phyloP scores from a whole-genome alignment of 2,113 vertebrate species.

The Struthidea cinerea region DNA sequence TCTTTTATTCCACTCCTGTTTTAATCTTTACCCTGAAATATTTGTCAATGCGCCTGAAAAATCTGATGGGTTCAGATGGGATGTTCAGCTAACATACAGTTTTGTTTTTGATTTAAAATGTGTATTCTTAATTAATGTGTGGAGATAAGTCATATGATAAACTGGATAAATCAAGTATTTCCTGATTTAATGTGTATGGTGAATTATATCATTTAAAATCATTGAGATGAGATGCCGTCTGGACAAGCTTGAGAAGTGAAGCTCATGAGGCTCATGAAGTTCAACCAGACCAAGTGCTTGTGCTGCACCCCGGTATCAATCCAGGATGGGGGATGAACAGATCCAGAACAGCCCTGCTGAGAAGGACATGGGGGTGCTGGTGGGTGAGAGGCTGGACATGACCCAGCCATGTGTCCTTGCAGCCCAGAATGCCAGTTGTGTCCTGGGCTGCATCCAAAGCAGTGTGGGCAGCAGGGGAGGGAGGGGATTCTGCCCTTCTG shows the following conservation, averaged over 20 bases:
- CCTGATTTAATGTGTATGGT: background rate
- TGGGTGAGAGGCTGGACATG: background rate
- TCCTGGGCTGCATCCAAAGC: background rate
- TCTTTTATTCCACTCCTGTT: background rate
- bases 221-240: background rate
- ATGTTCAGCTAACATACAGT: background rate
- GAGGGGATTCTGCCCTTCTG: background rate
- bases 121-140: background rate
- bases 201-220: background rate
- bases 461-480: rapidly evolving
- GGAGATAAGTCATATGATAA: background rate
- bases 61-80: background rate
- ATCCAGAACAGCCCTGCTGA: background rate
- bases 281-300: background rate
- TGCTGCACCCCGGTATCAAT: rapidly evolving
- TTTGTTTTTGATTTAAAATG: background rate
- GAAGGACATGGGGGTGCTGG: background rate
- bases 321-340: background rate
- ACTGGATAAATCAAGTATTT: background rate
- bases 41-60: background rate
- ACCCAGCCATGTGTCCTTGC: background rate
- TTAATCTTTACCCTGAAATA: background rate
- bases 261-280: background rate
- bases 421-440: background rate
- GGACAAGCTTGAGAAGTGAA: background rate